Evolutionary conservation across 2,797 vertebrate species (phyloP).

Genomic region (Echeneis naucrates): DNA sequence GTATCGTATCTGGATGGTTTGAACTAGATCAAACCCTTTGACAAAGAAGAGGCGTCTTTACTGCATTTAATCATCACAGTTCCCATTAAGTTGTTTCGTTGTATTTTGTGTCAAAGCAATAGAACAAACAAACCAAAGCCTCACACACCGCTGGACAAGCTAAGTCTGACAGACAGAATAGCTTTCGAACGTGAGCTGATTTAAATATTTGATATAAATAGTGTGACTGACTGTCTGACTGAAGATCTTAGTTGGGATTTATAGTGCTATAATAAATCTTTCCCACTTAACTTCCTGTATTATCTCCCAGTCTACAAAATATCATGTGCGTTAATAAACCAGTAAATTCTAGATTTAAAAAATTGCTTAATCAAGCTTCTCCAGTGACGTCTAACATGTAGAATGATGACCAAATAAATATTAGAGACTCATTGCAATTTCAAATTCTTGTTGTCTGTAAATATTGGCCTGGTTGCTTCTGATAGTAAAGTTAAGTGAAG

Average conservation of each 20-base stretch:
- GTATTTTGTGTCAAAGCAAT: not conserved
- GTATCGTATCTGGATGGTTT: not conserved
- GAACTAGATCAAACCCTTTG: not conserved
- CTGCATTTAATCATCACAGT: not conserved
- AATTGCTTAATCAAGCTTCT: not conserved
- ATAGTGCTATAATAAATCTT: not conserved
- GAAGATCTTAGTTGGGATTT: no score
- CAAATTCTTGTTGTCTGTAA: not conserved
- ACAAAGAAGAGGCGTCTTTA: not conserved
- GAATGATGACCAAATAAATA: not conserved
- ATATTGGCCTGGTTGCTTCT: no score
- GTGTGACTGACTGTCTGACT: not conserved
- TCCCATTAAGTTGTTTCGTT: not conserved
- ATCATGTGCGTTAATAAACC: not conserved
- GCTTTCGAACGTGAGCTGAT: not conserved
- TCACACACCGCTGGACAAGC: not conserved
- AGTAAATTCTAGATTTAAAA: not conserved
- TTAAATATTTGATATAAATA: not conserved
- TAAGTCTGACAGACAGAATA: not conserved
- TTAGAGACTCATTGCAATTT: not conserved
- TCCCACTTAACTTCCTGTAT: not conserved
- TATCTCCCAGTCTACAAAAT: not conserved
- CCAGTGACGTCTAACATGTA: no score
- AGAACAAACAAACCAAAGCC: not conserved
- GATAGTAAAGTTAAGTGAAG: no score